phyloP scores from a whole-genome alignment of 2,113 vertebrate genomes.

The Xyliphius kryptos region DNA sequence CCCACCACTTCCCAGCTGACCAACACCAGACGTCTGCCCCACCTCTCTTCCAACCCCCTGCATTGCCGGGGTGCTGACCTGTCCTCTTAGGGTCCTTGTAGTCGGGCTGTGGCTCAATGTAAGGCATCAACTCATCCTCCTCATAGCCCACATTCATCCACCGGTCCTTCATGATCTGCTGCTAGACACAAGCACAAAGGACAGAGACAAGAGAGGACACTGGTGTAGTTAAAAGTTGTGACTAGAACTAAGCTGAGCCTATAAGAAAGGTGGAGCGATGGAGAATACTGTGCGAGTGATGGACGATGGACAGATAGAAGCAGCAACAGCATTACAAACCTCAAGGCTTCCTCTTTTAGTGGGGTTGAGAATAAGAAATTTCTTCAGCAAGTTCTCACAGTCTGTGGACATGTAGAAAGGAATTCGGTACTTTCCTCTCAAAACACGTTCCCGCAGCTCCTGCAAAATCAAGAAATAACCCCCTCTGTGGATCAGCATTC shows the following conservation, averaged over 20 bases:
- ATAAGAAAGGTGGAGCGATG: no score
- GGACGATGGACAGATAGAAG: neutral
- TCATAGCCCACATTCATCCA: slow-evolving; percentile 81
- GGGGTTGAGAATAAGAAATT: slow-evolving; percentile 77
- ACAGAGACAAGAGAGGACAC: neutral
- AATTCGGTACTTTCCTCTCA: slow-evolving; percentile 75
- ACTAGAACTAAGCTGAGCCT: no score
- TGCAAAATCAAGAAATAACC: slow-evolving; percentile 19
- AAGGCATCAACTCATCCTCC: slow-evolving; percentile 74
- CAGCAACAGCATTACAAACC: slow-evolving; percentile 52
- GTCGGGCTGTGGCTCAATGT: slow-evolving; percentile 70
- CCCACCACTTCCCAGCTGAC: slow-evolving; percentile 7
- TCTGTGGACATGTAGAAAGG: slow-evolving; percentile 81
- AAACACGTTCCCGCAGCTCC: slow-evolving; percentile 74
- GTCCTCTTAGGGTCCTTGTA: slow-evolving; percentile 76
- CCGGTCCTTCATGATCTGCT: slow-evolving; percentile 81
- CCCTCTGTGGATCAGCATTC: no score
- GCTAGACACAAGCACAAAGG: slow-evolving; percentile 25
- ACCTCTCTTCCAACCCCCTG: slow-evolving; percentile 44
- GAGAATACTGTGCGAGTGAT: no score
- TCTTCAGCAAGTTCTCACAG: slow-evolving; percentile 78
- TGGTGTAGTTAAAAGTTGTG: no score
- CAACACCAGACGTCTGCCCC: slow-evolving; percentile 33
- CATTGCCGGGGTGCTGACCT: slow-evolving; percentile 57
- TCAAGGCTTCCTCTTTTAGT: slow-evolving; percentile 76